phyloP scores from a whole-genome alignment of 1,140 invertebrate species.

The Tetraneura akinire region DNA sequence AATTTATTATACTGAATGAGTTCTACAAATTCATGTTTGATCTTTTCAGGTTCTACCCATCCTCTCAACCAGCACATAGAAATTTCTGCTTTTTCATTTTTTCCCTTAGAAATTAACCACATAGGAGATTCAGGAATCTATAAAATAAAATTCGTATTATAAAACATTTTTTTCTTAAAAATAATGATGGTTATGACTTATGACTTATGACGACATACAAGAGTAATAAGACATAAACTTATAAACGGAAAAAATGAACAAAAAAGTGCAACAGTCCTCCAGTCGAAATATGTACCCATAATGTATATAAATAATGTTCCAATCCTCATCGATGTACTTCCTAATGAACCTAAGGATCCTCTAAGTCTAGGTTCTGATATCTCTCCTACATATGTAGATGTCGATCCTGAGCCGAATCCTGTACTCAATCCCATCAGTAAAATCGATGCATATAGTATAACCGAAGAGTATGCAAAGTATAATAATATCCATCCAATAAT shows the following conservation, averaged over 20 bases:
- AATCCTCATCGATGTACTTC: not conserved
- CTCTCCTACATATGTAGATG: constrained; percentile 62
- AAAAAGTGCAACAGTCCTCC: constrained; percentile 49
- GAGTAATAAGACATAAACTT: constrained; percentile 39
- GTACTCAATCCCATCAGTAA: constrained; percentile 57
- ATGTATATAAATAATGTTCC: constrained; percentile 2
- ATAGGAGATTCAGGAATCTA: constrained; percentile 70
- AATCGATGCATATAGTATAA: constrained; percentile 48
- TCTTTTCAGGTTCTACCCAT: constrained; percentile 60
- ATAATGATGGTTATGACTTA: too few species aligned
- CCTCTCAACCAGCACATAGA: constrained; percentile 62
- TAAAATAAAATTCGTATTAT: too few species aligned
- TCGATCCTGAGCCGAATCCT: constrained; percentile 61
- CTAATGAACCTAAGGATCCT: constrained; percentile 35
- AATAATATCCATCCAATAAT: constrained; percentile 53
- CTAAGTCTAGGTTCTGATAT: constrained; percentile 58
- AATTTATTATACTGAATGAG: constrained; percentile 56
- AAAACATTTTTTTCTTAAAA: too few species aligned
- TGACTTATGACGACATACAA: constrained; percentile 1
- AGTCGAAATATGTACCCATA: constrained; percentile 33
- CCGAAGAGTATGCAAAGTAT: constrained; percentile 25
- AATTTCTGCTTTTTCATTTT: constrained; percentile 61
- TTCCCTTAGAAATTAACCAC: constrained; percentile 64
- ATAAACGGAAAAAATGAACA: constrained; percentile 50
- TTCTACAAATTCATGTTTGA: constrained; percentile 61